Evolutionary conservation across 1,140 invertebrate species (phyloP), one percentile per base, ranked within the genome.

Genomic region (Trachelipus rathkii): DNA sequence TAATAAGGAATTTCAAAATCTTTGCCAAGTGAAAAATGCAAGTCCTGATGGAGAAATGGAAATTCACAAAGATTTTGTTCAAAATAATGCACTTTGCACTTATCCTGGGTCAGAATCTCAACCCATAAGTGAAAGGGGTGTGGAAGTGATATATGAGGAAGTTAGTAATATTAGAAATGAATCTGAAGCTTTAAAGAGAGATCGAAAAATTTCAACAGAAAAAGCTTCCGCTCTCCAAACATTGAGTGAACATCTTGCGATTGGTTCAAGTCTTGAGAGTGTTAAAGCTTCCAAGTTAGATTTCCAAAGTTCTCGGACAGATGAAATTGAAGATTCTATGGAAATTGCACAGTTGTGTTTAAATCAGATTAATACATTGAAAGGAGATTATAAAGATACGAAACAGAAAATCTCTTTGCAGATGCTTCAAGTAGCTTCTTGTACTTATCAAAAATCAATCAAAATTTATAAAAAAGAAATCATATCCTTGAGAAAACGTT

Each of bases 381-480:
- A 73, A 44, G 74, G 60, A 23, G 80, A 78, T 50, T 72, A 78
- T 10, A 73, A 78, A 21, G 45, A 70, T 60, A 66, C 75, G 7
- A 76, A 79, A 72, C 74, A 69, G 44, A 76, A 72, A 46, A 71
- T 79, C 0, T 71, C 44, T 53, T 46, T 66, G 19, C 75, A 77
- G 46, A 10, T 81, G 53, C 72, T 66, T 9, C 44, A 77, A 68
- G 75, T 77, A 10, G 73, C 50, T 24, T 72, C 66, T 10, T 44
- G 68, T 13, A 78, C 78, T 43, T 82, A 82, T 46, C 72, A 75
- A 10, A 77, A 80, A 72, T 44, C 77, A 66, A 11, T 77, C 60
- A 66, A 69, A 21, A 68, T 66, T 53, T 72, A 80, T 71, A 82
- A 79, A n/a, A 72, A 79, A 44, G 82, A 83, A 66, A 77, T 81